phyloP scores from a whole-genome alignment of 1,140 invertebrate genomes.

The Heliconius hewitsoni region DNA sequence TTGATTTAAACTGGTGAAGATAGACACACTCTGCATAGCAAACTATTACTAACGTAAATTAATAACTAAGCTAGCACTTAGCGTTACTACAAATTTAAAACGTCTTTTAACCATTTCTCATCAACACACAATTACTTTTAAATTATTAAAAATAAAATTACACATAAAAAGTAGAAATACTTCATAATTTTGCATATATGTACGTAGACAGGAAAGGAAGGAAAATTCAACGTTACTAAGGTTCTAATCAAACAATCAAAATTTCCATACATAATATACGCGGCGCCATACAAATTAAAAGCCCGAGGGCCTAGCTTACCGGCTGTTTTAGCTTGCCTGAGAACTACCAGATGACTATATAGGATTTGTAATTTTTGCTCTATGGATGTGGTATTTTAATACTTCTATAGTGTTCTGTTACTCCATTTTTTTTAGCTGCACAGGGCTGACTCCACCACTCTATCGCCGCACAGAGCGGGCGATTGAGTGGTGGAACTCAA shows the following conservation, averaged over 20 bases:
- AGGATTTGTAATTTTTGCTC: background rate
- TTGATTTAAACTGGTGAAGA: too few relatives aligned
- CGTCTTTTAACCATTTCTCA: background rate
- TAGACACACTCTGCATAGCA: too few relatives aligned
- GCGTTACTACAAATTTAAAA: background rate
- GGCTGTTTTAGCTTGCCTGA: conserved; percentile 59
- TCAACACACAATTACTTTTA: background rate
- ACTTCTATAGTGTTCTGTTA: too few relatives aligned
- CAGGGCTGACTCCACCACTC: too few relatives aligned
- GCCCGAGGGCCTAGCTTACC: conserved; percentile 57
- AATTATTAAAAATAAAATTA: conserved; percentile 7
- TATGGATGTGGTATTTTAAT: conserved; percentile 37
- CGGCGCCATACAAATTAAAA: conserved; percentile 66
- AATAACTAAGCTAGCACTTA: background rate
- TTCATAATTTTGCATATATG: conserved; percentile 14
- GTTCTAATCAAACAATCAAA: conserved; percentile 63
- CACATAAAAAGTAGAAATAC: background rate
- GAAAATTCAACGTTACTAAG: conserved; percentile 28
- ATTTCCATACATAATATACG: conserved; percentile 67
- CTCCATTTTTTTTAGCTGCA: too few relatives aligned
- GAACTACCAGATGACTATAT: conserved; percentile 64
- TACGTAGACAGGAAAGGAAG: background rate
- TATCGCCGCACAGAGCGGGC: too few relatives aligned
- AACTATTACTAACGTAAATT: background rate
- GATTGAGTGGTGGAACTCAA: too few relatives aligned